phyloP scores from a whole-genome alignment of 2,888 invertebrate genomes.

The Phyto melanocephala region DNA sequence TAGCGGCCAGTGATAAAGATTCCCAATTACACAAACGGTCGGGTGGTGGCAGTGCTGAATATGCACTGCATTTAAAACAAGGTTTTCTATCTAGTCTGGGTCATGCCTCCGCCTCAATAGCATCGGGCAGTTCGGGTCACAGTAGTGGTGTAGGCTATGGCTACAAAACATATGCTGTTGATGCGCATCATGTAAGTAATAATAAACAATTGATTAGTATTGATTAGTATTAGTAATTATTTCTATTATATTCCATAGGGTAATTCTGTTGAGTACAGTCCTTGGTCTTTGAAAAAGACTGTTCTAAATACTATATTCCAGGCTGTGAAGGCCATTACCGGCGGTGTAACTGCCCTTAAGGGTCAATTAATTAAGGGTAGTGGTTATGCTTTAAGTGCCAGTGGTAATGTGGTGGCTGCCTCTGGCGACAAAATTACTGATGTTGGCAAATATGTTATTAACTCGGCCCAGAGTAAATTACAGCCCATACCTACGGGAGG shows the following conservation, averaged over 20 bases:
- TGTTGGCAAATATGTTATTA: conserved; percentile 88
- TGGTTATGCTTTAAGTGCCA: conserved; percentile 83
- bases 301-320: conserved; percentile 90
- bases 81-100: conserved; percentile 76
- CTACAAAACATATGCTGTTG: conserved; percentile 70
- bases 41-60: conserved; percentile 76
- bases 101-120: conserved; percentile 78
- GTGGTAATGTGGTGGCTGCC: conserved; percentile 84
- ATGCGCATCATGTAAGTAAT: conserved; percentile 71
- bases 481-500: conserved; percentile 72
- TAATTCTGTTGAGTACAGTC: conserved; percentile 81
- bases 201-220: neutral
- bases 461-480: conserved; percentile 84
- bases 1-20: conserved; percentile 73
- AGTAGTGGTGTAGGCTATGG: conserved; percentile 72
- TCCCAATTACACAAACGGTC: conserved; percentile 76
- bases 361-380: conserved; percentile 92
- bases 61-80: conserved; percentile 76
- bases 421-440: conserved; percentile 90
- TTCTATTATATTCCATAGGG: conserved; percentile 68
- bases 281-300: conserved; percentile 89
- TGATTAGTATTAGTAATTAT: neutral
- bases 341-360: conserved; percentile 91
- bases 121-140: conserved; percentile 77
- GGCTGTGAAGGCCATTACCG: conserved; percentile 92